phyloP scores from a whole-genome alignment of 2,797 vertebrate species.

The Chaetophractus vellerosus region DNA sequence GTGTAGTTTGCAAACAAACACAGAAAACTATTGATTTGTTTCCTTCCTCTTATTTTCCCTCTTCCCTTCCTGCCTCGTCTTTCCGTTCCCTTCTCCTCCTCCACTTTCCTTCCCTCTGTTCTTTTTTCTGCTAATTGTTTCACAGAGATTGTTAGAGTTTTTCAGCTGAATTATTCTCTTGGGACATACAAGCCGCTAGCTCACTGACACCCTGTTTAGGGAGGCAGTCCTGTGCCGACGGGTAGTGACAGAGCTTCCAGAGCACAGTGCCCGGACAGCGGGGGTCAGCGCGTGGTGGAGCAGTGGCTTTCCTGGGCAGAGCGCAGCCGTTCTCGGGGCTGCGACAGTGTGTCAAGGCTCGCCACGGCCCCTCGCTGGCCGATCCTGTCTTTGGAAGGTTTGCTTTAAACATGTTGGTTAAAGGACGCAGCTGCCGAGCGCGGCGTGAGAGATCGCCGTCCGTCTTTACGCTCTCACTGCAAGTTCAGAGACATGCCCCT shows the following conservation, averaged over 20 bases:
- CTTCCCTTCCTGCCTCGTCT: background rate
- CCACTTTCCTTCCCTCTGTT: background rate
- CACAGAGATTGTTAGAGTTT: background rate
- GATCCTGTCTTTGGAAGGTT: background rate
- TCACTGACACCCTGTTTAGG: background rate
- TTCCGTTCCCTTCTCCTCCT: too few relatives aligned
- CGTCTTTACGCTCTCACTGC: background rate
- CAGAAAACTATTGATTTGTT: background rate
- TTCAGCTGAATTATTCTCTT: background rate
- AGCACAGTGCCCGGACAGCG: too few relatives aligned
- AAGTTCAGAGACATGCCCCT: background rate
- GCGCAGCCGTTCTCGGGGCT: background rate
- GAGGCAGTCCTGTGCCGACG: background rate
- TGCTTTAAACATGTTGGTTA: background rate
- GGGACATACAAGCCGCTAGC: too few relatives aligned
- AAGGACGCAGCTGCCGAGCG: background rate
- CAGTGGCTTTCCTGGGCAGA: fast-evolving
- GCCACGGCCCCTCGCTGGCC: fast-evolving
- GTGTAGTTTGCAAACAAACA: background rate
- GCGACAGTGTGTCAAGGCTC: background rate
- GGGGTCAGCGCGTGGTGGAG: too few relatives aligned
- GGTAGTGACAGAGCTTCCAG: too few relatives aligned
- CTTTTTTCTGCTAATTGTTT: background rate
- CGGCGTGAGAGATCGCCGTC: background rate
- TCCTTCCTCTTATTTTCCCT: background rate